Percentiles rank a stretch among this genome's conserved stretches.
These are phyloP conservation scores for Dione vanillae DNA, from an alignment of 2,888 invertebrate species.

Conservation along the genomic window DNA sequence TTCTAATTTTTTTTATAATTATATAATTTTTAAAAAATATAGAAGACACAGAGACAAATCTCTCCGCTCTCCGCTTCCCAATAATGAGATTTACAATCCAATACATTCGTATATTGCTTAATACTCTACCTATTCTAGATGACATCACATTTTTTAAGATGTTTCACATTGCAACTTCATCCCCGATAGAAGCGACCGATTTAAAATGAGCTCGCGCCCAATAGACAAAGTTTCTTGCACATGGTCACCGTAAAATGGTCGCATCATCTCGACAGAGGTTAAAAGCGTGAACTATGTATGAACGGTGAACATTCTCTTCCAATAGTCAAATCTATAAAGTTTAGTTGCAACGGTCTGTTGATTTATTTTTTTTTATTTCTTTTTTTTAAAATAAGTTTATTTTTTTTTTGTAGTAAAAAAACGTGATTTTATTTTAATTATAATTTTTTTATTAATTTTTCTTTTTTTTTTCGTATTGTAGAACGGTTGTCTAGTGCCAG, in stretches of 20 bases:
- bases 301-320: slow-evolving; percentile 66
- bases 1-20: too few species aligned
- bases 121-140: slow-evolving; percentile 13
- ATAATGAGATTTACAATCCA: background rate
- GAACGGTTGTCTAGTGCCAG: slow-evolving; percentile 37
- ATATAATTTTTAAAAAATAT: background rate
- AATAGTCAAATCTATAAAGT: slow-evolving; percentile 43
- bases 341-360: slow-evolving; percentile 38
- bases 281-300: slow-evolving; percentile 66
- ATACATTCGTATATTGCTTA: background rate
- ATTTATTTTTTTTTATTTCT: background rate
- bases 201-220: slow-evolving; percentile 43
- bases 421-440: background rate
- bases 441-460: too few species aligned
- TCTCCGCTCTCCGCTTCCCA: background rate
- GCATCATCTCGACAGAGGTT: slow-evolving; percentile 59
- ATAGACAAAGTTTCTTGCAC: slow-evolving; percentile 46
- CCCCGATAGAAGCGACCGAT: slow-evolving; percentile 30
- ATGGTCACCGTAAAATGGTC: slow-evolving; percentile 56
- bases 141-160: slow-evolving; percentile 20
- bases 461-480: background rate
- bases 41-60: background rate
- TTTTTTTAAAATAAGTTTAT: background rate
- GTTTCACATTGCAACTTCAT: slow-evolving; percentile 26
- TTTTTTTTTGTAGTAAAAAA: background rate